Percentiles rank a stretch among this genome's conserved stretches.
These are phyloP conservation scores for Pectinophora gossypiella DNA, from an alignment of 1,140 invertebrate species.

Conservation along the genomic window DNA sequence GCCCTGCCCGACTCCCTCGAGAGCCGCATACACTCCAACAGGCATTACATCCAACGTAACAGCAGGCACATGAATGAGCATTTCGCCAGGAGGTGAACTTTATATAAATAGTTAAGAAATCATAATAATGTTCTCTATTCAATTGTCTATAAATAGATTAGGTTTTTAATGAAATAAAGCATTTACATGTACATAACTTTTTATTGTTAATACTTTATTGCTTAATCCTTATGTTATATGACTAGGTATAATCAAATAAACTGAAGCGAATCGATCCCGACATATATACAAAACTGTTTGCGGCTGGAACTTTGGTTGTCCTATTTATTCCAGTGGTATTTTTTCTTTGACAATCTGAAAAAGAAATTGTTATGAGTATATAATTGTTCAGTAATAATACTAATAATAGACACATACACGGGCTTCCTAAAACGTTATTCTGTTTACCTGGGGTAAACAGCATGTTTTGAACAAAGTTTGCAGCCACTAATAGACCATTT, in stretches of 20 bases:
- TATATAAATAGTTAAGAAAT: no score
- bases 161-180: neutral
- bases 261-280: neutral
- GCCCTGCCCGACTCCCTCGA: slow-evolving; percentile 55
- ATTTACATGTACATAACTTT: neutral
- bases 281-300: neutral
- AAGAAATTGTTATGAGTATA: no score
- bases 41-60: slow-evolving; percentile 60
- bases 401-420: no score
- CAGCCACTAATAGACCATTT: no score
- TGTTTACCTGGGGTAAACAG: no score
- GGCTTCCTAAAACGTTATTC: no score
- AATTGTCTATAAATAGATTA: neutral
- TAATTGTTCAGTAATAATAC: no score
- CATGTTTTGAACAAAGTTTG: no score
- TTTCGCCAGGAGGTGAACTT: slow-evolving; percentile 47
- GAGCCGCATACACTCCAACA: slow-evolving; percentile 54
- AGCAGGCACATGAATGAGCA: slow-evolving; percentile 56
- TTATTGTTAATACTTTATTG: neutral
- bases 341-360: slow-evolving; percentile 79
- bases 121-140: no score
- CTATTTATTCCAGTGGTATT: slow-evolving; percentile 76
- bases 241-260: neutral
- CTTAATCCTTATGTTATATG: neutral
- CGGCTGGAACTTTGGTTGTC: neutral